phyloP scores from a whole-genome alignment of 2,888 invertebrate genomes.

The Caenorhabditis macrosperma region DNA sequence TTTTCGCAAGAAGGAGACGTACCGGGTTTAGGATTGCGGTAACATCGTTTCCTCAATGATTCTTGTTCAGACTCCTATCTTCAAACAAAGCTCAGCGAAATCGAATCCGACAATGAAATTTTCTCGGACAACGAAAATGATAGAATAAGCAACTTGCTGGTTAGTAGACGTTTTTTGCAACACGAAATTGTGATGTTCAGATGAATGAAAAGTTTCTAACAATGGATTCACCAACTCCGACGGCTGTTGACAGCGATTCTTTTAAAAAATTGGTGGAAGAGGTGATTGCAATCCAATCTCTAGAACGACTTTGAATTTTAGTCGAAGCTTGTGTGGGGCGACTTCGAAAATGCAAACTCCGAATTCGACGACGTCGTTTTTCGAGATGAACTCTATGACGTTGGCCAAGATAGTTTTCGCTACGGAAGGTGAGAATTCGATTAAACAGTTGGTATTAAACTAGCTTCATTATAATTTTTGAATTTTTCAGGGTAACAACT shows the following conservation, averaged over 20 bases:
- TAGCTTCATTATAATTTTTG: background rate
- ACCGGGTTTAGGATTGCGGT: constrained; percentile 3
- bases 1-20: constrained; percentile 49
- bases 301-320: background rate
- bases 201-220: constrained; percentile 3
- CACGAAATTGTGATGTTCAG: constrained; percentile 6
- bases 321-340: constrained; percentile 20
- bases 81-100: constrained; percentile 22
- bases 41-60: background rate
- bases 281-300: background rate
- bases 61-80: constrained; percentile 40
- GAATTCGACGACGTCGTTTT: constrained; percentile 19
- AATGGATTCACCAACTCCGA: constrained; percentile 8
- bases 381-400: constrained; percentile 34
- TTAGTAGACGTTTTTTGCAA: background rate
- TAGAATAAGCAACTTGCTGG: background rate
- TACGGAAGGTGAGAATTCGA: constrained; percentile 40
- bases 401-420: constrained; percentile 44
- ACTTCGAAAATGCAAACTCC: background rate
- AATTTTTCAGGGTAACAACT: constrained; percentile 35
- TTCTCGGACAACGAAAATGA: constrained; percentile 12
- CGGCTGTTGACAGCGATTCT: constrained; percentile 29
- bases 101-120: constrained; percentile 40
- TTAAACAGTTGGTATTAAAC: background rate
- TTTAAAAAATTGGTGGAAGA: constrained; percentile 32